These are phyloP conservation scores for Pseudorasbora parva DNA, from an alignment of 2,113 vertebrate genomes.

Conservation along the genomic window DNA sequence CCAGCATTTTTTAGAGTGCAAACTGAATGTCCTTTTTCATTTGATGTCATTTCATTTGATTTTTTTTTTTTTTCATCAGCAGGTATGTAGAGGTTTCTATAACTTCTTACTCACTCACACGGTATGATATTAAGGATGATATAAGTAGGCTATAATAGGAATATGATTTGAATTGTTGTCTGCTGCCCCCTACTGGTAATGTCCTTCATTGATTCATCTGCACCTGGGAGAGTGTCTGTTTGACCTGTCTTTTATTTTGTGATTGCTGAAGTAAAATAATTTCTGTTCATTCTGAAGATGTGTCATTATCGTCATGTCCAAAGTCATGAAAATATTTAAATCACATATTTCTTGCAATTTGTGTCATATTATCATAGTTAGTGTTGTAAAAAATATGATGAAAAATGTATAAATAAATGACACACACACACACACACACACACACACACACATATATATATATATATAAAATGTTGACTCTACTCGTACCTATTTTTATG, in stretches of 20 bases:
- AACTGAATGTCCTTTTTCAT: too few species aligned
- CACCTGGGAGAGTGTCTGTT: background rate
- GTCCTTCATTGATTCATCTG: background rate
- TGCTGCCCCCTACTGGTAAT: slow-evolving; percentile 60
- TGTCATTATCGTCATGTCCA: background rate
- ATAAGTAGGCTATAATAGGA: slow-evolving; percentile 35
- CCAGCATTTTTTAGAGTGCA: too few species aligned
- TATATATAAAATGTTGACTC: too few species aligned
- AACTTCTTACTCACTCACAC: background rate
- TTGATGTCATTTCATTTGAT: too few species aligned
- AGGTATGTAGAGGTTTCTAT: background rate
- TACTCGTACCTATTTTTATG: too few species aligned
- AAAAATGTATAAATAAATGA: too few species aligned
- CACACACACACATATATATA: too few species aligned
- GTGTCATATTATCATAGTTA: background rate
- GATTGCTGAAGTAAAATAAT: background rate
- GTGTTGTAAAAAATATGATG: too few species aligned
- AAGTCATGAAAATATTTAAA: background rate
- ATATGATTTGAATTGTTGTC: slow-evolving; percentile 52
- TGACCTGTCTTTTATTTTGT: too few species aligned
- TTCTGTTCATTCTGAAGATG: background rate
- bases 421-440: too few species aligned
- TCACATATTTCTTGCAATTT: background rate
- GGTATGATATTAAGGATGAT: background rate
- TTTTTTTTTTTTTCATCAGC: too few species aligned